Percentiles rank a stretch among this genome's conserved stretches.
These are phyloP conservation scores for Ochotona princeps DNA, from an alignment of 2,113 vertebrate genomes.

Conservation along the genomic window DNA sequence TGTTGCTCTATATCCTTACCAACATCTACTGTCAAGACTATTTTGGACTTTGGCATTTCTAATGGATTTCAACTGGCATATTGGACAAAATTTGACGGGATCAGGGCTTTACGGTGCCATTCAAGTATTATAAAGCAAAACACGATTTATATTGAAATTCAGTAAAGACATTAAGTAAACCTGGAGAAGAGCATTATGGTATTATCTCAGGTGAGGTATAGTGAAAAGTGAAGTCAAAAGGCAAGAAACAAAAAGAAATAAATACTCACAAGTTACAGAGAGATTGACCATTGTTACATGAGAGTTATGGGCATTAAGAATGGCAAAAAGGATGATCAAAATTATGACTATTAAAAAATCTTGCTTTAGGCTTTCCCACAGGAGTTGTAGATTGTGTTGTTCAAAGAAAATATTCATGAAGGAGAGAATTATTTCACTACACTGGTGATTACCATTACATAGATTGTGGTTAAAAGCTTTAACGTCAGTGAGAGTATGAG, in stretches of 20 bases:
- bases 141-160: neutral
- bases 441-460: neutral
- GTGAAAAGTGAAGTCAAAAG: neutral
- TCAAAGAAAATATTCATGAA: neutral
- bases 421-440: neutral
- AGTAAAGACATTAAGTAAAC: neutral
- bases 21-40: neutral
- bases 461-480: neutral
- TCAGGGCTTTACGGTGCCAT: neutral
- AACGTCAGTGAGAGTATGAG: neutral
- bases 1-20: neutral
- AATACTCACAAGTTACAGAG: neutral
- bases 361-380: neutral
- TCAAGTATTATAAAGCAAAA: neutral
- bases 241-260: neutral
- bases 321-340: neutral
- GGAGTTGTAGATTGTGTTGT: neutral
- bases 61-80: neutral
- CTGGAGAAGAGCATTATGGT: neutral
- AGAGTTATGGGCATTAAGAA: too few species aligned
- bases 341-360: neutral
- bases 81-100: neutral
- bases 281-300: neutral
- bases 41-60: neutral
- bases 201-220: neutral